A percentile compares a stretch with the other conserved stretches of the same genome.
These are phyloP conservation scores for Alouatta palliata DNA, from an alignment of 2,113 vertebrate species.

Conservation along the genomic window DNA sequence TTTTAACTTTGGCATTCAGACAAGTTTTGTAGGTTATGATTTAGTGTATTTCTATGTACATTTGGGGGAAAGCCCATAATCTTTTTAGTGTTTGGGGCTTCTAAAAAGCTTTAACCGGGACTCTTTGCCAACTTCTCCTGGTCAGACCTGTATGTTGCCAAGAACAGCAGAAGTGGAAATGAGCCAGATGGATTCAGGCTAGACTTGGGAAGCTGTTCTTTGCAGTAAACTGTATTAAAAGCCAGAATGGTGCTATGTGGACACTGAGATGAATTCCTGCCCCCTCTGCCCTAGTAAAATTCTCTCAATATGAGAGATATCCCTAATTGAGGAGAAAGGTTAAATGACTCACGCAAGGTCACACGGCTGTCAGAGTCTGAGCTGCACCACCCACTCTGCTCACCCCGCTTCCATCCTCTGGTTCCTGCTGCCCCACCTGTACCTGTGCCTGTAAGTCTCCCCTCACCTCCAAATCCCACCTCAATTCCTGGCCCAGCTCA, in stretches of 20 bases:
- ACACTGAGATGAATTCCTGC: neutral
- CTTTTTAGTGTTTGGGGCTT: neutral
- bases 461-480: neutral
- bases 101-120: neutral
- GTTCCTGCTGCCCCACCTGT: neutral
- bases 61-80: neutral
- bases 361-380: neutral
- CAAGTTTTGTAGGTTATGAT: neutral
- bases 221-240: neutral
- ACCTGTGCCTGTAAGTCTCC: neutral
- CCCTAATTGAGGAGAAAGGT: neutral
- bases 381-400: neutral
- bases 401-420: neutral
- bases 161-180: neutral
- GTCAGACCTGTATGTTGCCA: neutral
- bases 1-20: conserved; percentile 1
- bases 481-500: neutral
- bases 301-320: neutral
- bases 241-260: neutral
- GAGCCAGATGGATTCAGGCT: neutral
- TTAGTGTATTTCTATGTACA: neutral
- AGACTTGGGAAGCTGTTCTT: neutral
- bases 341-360: neutral
- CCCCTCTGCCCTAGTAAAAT: neutral
- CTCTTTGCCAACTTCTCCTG: neutral